Base-by-base conservation (phyloP, 2,113 vertebrate species). In the Vulpes lagopus region DNA sequence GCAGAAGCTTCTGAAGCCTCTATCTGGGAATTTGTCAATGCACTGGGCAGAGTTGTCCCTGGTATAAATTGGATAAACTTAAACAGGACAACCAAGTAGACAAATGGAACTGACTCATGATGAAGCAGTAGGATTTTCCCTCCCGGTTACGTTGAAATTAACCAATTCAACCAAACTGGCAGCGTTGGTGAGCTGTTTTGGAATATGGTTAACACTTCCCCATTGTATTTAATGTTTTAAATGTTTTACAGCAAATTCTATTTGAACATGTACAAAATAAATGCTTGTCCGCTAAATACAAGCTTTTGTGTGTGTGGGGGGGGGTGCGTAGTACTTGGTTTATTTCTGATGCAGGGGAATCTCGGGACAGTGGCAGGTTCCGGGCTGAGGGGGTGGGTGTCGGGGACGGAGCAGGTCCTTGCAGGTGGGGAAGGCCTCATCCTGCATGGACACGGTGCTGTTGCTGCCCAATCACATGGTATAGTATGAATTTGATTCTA, bases 391-490 rank as follows among this genome's bases (percentile, higher is more conserved):
- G 43, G 43, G 43, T 43, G 43, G 43, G 5, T 43, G 5, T 43
- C 43, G 43, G 43, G 43, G 1, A n/a, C 1, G 10, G 27, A 59
- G n/a, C 35, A 35, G 35, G 35, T 35, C 99, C 98, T 99, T 99
- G 98, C 99, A 99, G 85, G 99, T 99, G 0, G 99, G 99, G 97
- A 99, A 99, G 84, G 99, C 99, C 97, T 99, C 99, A 0, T 99
- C 99, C 98, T 99, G 99, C 99, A 99, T 99, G 97, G 99, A 99
- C 49, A 99, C 99, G 0, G 99, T 99, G 98, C 99, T 99, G 99
- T 99, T 99, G 97, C 99, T 99, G 94, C 51, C 17, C 23, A 87
- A 30, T 84, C 27, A 76, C 62, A 71, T 53, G 38, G 60, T 35
- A 74, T 60, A 83, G 60, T 65, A 38, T 38, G 57, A 97, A 49